Percentiles rank a stretch among this genome's conserved stretches.
These are phyloP conservation scores for Teleogryllus occipitalis DNA, from an alignment of 1,140 invertebrate genomes.

Conservation along the genomic window DNA sequence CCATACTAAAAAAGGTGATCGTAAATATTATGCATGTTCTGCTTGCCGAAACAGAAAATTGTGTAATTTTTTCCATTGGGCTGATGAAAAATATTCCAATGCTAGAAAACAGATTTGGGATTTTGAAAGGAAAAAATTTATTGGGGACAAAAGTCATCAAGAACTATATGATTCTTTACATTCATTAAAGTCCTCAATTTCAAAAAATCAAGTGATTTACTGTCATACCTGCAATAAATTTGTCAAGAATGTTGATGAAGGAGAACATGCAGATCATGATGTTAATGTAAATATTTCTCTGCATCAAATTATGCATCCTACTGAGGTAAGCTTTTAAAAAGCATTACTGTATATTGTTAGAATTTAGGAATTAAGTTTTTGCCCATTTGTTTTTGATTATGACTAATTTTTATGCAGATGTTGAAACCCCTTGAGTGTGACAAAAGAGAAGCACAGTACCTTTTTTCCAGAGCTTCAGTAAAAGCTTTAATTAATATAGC, in stretches of 20 bases:
- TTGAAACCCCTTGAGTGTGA: slow-evolving; percentile 51
- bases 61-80: slow-evolving; percentile 56
- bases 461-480: slow-evolving; percentile 52
- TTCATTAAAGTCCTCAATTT: not conserved
- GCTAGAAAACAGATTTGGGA: slow-evolving; percentile 42
- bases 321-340: slow-evolving; percentile 30
- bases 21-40: slow-evolving; percentile 67
- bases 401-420: slow-evolving; percentile 29
- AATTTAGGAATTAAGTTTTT: too few relatives aligned
- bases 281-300: slow-evolving; percentile 39
- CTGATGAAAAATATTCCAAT: slow-evolving; percentile 39
- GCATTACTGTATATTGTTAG: not conserved
- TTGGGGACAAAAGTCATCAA: slow-evolving; percentile 41
- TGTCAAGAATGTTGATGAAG: slow-evolving; percentile 37
- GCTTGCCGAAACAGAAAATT: slow-evolving; percentile 66
- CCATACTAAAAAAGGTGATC: slow-evolving; percentile 31
- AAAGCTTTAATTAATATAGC: slow-evolving; percentile 47
- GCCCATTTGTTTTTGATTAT: not conserved
- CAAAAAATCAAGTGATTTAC: slow-evolving; percentile 32
- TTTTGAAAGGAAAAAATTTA: slow-evolving; percentile 39
- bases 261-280: slow-evolving; percentile 42
- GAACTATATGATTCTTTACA: slow-evolving; percentile 37
- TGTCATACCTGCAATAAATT: slow-evolving; percentile 56
- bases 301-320: slow-evolving; percentile 44
- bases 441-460: slow-evolving; percentile 68